Percentiles rank a stretch among this genome's conserved stretches.
Evolutionary conservation across 2,113 vertebrate species (phyloP).

Genomic region (Sylvilagus bachmani): DNA sequence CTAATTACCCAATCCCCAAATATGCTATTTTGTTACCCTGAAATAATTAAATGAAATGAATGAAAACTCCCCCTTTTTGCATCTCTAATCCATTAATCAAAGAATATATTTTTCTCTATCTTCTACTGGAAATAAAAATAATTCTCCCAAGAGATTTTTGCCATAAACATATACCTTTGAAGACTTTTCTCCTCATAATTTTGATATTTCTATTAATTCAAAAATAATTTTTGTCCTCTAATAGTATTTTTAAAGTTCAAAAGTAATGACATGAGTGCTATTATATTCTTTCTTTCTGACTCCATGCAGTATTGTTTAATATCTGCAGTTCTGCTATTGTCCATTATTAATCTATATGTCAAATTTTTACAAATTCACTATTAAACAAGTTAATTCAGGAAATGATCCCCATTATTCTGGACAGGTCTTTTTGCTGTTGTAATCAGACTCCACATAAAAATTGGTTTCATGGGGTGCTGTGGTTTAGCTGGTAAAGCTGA

Average conservation of each 20-base stretch:
- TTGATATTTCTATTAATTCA: constrained; percentile 64
- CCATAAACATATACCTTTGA: constrained; percentile 22
- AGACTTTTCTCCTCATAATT: constrained; percentile 50
- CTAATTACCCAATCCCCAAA: constrained; percentile 70
- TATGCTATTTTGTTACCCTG: constrained; percentile 61
- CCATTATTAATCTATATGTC: constrained; percentile 50
- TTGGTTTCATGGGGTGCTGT: not conserved
- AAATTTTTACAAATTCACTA: constrained; percentile 9
- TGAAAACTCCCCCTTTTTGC: constrained; percentile 42
- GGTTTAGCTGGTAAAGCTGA: too few relatives aligned
- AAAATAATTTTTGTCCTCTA: constrained; percentile 49
- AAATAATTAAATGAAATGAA: constrained; percentile 70
- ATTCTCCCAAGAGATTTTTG: constrained; percentile 54
- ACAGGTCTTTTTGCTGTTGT: constrained; percentile 43
- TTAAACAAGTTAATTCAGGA: constrained; percentile 62
- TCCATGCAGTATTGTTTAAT: constrained; percentile 37
- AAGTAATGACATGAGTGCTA: constrained; percentile 64
- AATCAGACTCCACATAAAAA: constrained; percentile 47
- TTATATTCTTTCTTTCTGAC: constrained; percentile 58
- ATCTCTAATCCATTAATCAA: constrained; percentile 65
- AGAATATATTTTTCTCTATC: constrained; percentile 41
- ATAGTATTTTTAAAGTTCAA: constrained; percentile 62
- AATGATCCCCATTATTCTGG: constrained; percentile 53
- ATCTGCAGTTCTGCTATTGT: constrained; percentile 8
- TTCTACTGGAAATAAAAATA: constrained; percentile 60